phyloP scores from a whole-genome alignment of 2,888 invertebrate species.

The Standfussiana lucernea region DNA sequence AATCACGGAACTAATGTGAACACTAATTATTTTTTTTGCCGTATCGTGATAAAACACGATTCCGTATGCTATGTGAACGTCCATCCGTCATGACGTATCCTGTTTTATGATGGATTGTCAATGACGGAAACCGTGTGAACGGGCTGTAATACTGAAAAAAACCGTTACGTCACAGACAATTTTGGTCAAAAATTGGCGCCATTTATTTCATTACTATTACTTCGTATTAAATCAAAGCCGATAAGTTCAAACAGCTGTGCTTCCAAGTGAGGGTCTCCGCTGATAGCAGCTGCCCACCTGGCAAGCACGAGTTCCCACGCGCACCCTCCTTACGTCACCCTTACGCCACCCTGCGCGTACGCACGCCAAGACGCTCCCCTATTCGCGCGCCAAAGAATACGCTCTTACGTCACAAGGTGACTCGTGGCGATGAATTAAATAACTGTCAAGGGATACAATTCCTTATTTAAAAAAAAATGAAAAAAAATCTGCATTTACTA shows the following conservation, averaged over 20 bases:
- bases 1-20: no score
- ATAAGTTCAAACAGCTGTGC: conserved; percentile 80
- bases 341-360: conserved; percentile 70
- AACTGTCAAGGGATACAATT: conserved; percentile 42
- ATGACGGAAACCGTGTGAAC: no score
- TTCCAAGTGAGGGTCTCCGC: conserved; percentile 72
- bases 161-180: conserved; percentile 11
- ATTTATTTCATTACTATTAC: conserved; percentile 45
- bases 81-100: no score
- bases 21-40: no score
- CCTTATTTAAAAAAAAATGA: neutral
- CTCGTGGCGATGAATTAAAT: conserved; percentile 81
- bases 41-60: no score
- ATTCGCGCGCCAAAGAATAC: conserved; percentile 66
- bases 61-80: no score
- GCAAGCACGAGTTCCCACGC: conserved; percentile 88
- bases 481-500: conserved; percentile 29
- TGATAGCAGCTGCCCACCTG: conserved; percentile 80
- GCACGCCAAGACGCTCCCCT: conserved; percentile 72
- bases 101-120: no score
- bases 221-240: conserved; percentile 48
- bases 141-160: neutral
- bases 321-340: conserved; percentile 79
- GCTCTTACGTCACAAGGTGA: conserved; percentile 78
- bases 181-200: conserved; percentile 9